Conservation (phyloP, 2,113 vertebrate genomes). For the Pseudorasbora parva region DNA sequence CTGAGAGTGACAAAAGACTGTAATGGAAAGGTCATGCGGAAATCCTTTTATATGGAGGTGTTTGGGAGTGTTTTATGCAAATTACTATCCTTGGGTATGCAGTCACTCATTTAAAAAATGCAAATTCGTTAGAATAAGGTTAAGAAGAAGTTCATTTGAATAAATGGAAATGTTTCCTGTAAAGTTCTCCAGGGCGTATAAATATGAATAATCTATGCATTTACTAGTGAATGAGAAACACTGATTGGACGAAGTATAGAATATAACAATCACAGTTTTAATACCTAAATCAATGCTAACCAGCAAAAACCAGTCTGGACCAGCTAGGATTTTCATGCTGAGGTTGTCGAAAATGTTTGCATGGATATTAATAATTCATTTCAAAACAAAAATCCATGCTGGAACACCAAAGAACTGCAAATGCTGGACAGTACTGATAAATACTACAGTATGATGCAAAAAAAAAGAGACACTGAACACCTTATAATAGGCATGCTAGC, state of each 20-base stretch:
- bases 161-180: background rate
- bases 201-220: background rate
- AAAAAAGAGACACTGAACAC: background rate
- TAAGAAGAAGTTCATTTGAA: background rate
- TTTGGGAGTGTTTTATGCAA: background rate
- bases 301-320: background rate
- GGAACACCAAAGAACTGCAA: background rate
- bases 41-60: background rate
- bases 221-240: background rate
- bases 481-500: background rate
- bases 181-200: background rate
- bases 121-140: background rate
- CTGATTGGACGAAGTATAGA: too few species aligned
- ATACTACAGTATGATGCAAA: background rate
- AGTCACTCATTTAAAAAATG: background rate
- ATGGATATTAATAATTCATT: background rate
- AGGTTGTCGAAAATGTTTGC: background rate
- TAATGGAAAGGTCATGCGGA: background rate
- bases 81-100: background rate
- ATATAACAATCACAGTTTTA: background rate
- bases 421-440: background rate
- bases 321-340: background rate
- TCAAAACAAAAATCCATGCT: background rate
- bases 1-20: too few species aligned
- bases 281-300: too few species aligned